Percentiles rank a stretch among this genome's conserved stretches.
These are phyloP conservation scores for Periphyllus acericola DNA, from an alignment of 2,888 invertebrate species.

Conservation along the genomic window DNA sequence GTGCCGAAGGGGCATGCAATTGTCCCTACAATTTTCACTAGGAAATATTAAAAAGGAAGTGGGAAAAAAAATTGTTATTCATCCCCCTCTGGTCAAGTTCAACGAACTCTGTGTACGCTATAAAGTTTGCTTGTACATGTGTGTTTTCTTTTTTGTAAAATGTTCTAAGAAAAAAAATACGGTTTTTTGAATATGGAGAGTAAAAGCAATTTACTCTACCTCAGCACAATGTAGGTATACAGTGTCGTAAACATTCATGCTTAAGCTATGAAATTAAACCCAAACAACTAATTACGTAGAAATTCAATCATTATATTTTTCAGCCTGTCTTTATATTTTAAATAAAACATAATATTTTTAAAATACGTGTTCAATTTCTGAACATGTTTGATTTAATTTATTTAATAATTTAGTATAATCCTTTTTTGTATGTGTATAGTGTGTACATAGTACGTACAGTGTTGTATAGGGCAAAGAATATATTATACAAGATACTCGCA, in stretches of 20 bases:
- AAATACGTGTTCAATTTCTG: no score
- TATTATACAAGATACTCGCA: not conserved
- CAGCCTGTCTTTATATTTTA: not conserved
- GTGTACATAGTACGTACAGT: no score
- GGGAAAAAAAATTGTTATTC: constrained; percentile 28
- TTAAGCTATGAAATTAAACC: constrained; percentile 31
- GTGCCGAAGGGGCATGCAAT: not conserved
- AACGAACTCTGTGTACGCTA: not conserved
- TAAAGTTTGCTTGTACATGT: not conserved
- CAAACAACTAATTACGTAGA: constrained; percentile 16
- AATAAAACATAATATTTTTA: no score
- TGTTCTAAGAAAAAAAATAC: not conserved
- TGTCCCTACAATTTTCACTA: constrained; percentile 22
- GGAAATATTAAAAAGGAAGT: constrained; percentile 8
- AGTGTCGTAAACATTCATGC: not conserved
- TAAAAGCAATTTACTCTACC: constrained; percentile 20
- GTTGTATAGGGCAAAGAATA: not conserved
- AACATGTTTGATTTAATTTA: not conserved
- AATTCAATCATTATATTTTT: not conserved
- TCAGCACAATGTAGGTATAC: not conserved
- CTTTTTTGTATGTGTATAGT: not conserved
- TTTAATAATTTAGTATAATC: not conserved
- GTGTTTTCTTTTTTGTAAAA: not conserved
- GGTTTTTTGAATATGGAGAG: not conserved
- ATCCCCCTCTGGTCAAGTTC: constrained; percentile 33